phyloP scores from a whole-genome alignment of 2,113 vertebrate genomes.

The Channa argus region DNA sequence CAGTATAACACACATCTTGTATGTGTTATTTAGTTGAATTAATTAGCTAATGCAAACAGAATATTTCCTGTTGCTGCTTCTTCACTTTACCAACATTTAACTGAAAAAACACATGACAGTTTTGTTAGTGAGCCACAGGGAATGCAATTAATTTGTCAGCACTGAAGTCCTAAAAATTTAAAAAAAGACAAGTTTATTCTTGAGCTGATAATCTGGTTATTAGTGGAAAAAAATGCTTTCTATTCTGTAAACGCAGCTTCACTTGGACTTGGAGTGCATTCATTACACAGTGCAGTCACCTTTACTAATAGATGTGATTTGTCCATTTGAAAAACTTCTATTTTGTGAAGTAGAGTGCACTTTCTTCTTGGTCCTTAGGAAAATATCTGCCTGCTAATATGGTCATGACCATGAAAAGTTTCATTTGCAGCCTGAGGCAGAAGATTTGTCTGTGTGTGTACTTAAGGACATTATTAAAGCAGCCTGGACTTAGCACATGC shows the following conservation, averaged over 20 bases:
- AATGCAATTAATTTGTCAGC: background rate
- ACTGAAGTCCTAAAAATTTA: background rate
- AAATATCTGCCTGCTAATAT: conserved; percentile 20
- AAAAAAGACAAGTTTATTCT: no score
- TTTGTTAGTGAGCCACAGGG: conserved; percentile 10
- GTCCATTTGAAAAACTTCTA: conserved; percentile 29
- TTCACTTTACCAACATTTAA: conserved; percentile 2
- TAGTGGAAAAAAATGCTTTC: conserved; percentile 29
- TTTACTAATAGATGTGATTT: conserved; percentile 13
- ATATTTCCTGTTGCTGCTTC: no score
- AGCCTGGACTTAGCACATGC: background rate
- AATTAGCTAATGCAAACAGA: no score
- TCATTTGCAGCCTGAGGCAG: conserved; percentile 44
- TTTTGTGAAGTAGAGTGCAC: conserved; percentile 10
- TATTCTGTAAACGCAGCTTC: conserved; percentile 11
- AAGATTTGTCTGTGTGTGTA: background rate
- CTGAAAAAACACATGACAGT: background rate
- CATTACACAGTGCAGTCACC: conserved; percentile 9
- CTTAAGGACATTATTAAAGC: conserved; percentile 8
- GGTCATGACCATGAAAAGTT: conserved; percentile 40
- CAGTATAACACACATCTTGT: no score
- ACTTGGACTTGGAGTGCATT: conserved; percentile 10
- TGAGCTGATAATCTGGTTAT: background rate
- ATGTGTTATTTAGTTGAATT: no score
- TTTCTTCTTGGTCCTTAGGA: conserved; percentile 25